These are phyloP conservation scores for Leontocebus nigricollis DNA, from an alignment of 2,797 vertebrate genomes.

Conservation along the genomic window DNA sequence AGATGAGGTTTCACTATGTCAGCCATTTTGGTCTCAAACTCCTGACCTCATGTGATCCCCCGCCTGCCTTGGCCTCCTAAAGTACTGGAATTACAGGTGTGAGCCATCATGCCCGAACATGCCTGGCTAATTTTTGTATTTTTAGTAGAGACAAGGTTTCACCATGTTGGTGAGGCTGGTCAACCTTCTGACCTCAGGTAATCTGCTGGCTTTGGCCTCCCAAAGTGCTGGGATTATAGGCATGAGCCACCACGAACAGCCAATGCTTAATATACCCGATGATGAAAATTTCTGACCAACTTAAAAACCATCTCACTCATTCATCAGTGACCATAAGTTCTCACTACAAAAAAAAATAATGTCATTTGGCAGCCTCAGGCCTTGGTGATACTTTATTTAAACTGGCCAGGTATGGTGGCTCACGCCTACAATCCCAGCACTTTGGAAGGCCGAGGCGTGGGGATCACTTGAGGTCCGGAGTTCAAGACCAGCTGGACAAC, in stretches of 20 bases:
- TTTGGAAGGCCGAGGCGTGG: fast-evolving
- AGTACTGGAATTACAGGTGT: background rate
- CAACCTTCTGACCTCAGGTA: too few species aligned
- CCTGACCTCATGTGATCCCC: background rate
- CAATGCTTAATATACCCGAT: background rate
- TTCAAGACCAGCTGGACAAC: too few species aligned
- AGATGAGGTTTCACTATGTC: background rate
- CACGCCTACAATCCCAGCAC: too few species aligned
- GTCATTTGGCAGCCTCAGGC: background rate
- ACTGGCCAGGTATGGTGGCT: too few species aligned
- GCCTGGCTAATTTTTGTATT: too few species aligned
- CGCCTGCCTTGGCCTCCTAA: background rate
- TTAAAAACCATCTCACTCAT: background rate
- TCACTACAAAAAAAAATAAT: conserved; percentile 33
- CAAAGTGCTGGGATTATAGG: too few species aligned
- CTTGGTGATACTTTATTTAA: background rate
- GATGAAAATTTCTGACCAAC: conserved; percentile 39
- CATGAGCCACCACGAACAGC: too few species aligned
- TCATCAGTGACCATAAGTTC: background rate
- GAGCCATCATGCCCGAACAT: fast-evolving
- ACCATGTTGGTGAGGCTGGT: too few species aligned
- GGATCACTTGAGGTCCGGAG: too few species aligned
- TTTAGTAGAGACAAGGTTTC: too few species aligned
- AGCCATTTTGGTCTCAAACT: background rate
- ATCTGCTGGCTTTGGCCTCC: too few species aligned